Evolutionary conservation across 2,797 vertebrate species (phyloP), one percentile per base, ranked within the genome.

Genomic region (Liparis tanakae): DNA sequence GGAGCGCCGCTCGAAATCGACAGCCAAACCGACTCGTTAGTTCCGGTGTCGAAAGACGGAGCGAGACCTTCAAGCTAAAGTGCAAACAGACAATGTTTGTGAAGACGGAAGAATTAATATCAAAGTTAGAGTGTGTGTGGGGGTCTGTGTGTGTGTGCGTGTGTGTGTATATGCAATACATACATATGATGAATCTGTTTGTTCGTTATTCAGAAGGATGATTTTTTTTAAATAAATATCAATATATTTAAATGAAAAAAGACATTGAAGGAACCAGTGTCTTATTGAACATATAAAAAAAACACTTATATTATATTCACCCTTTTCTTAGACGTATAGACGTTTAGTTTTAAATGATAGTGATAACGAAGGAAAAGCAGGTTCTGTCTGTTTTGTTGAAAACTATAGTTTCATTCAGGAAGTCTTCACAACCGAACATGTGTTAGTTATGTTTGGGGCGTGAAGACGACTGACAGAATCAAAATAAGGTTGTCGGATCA

Each of bases 51-150:
- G n/a, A 75, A 48, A 48, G 14, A 50, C 14, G 7, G 36, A 73
- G 80, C 85, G 7, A 64, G 3, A 25, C 44, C 56, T 53, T 22
- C 20, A 15, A 41, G 5, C 10, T 33, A 33, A 53, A 18, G 3
- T 25, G 20, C 41, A 54, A 46, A 55, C 36, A 15, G 58, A n/a
- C 41, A 33, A 15, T 63, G 22, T 48, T 56, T 50, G 36, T 17
- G 2, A 46, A 68, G 43, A 22, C 4, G 14, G 25, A 34, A 41
- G 63, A 30, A 54, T 6, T 5, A 3, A n/a, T 20, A 7, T 0
- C 0, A 46, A 33, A 56, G 30, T 54, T 57, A 1, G 25, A 3
- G 53, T 55, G 10, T 55, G 65, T 63, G 18, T 12, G 33, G 17
- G 56, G 25, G 43, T 25, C 20, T 56, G 36, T 9, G 15, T 43